Evolutionary conservation across 2,888 invertebrate species (phyloP), one percentile per base, ranked within the genome.

Genomic region (Tryphoninae sp.): DNA sequence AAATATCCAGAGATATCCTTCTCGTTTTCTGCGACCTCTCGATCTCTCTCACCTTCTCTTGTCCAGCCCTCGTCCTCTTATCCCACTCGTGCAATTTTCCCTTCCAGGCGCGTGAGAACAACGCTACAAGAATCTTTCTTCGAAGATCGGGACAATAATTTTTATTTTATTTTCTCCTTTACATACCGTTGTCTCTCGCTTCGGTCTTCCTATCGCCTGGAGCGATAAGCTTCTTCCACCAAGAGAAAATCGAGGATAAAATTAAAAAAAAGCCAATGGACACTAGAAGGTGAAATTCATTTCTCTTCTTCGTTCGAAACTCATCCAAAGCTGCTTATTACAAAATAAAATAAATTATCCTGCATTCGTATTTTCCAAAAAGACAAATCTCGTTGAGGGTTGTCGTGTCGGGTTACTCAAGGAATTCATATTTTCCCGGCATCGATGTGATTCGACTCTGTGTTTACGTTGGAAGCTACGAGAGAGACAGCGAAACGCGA

Each of bases 1-100:
- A 86, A 87, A 89, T 87, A 87, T 86, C 86, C 85, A 82, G 80
- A 55, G 84, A 69, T 84, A 78, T 77, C 74, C 76, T 75, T 74
- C 73, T 79, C 79, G 49, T 72, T 81, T 74, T 58, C 76, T 79
- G 53, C 78, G 23, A 71, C 40, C 19, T 74, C 71, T 62, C 72
- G 58, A 62, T 53, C 67, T 68, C 72, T 68, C 45, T 72, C 71
- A 6, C 49, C 53, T 16, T 13, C 19, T 13, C 67, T 22, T 16
- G 13, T 11, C 1, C 67, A 64, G 6, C 16, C 26, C 9, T 51
- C 68, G 16, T 22, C 2, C 1, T 62, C 51, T 68, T 83, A 78
- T 69, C 76, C 11, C 45, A 23, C 40, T 74, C 45, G 19, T 22
- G 23, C 16, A 11, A 40, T 19, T 65, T 13, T 9, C 42, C 49